Evolutionary conservation across 2,797 vertebrate genomes (phyloP).

Genomic region (Rhincodon typus): DNA sequence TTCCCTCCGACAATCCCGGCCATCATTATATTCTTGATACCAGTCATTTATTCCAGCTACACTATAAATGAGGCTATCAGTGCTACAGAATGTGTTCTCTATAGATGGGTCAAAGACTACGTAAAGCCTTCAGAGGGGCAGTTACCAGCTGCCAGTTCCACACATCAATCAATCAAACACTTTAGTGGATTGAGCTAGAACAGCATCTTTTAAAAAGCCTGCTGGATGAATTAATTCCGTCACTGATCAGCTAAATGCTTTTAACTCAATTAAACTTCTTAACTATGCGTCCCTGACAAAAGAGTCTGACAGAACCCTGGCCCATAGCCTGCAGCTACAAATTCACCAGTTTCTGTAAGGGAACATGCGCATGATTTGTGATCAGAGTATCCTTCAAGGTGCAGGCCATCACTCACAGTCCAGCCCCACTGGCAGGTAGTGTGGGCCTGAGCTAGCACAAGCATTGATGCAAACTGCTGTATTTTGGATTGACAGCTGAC

Average conservation of each 20-base stretch:
- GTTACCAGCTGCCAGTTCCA: slow-evolving; percentile 68
- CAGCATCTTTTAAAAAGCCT: slow-evolving; percentile 63
- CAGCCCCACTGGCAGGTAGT: background rate
- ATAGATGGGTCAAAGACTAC: slow-evolving; percentile 75
- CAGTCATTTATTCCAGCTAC: slow-evolving; percentile 66
- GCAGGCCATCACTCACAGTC: background rate
- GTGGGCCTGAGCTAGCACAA: background rate
- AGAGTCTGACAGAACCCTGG: slow-evolving; percentile 54
- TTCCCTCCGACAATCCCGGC: slow-evolving; percentile 48
- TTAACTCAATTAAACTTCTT: slow-evolving; percentile 70
- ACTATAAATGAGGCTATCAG: slow-evolving; percentile 65
- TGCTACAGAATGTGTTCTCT: slow-evolving; percentile 64
- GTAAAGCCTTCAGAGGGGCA: slow-evolving; percentile 63
- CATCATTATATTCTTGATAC: slow-evolving; percentile 43
- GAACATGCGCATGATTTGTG: background rate
- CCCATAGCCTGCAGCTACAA: slow-evolving; percentile 48
- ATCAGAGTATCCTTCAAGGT: background rate
- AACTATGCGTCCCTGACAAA: slow-evolving; percentile 70
- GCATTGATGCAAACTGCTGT: background rate
- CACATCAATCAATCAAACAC: slow-evolving; percentile 71
- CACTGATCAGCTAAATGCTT: slow-evolving; percentile 71
- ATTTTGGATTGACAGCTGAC: background rate
- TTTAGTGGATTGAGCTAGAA: slow-evolving; percentile 60
- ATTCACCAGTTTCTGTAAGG: slow-evolving; percentile 49
- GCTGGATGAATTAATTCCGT: slow-evolving; percentile 64